A percentile compares a stretch with the other conserved stretches of the same genome.
These are phyloP conservation scores for Microctenopoma stevenorrisi DNA, from an alignment of 2,797 vertebrate species.

Conservation along the genomic window DNA sequence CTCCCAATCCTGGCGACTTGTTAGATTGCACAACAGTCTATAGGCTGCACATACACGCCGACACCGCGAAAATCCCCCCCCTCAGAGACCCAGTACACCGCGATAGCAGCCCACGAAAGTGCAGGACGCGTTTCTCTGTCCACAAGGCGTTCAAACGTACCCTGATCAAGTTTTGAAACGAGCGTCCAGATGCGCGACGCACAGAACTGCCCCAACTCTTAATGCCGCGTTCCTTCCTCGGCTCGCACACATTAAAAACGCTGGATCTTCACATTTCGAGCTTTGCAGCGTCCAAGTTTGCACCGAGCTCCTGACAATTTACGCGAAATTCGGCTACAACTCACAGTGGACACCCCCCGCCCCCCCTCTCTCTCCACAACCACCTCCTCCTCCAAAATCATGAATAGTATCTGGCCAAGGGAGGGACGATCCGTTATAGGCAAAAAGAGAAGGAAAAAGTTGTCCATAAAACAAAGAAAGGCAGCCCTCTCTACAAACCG, in stretches of 20 bases:
- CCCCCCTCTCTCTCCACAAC: slow-evolving; percentile 40
- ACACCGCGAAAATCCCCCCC: slow-evolving; percentile 41
- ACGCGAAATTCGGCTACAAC: slow-evolving; percentile 79
- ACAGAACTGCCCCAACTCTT: slow-evolving; percentile 64
- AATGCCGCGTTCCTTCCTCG: slow-evolving; percentile 19
- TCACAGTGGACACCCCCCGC: slow-evolving; percentile 67
- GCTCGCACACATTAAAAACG: slow-evolving; percentile 42
- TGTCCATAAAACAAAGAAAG: slow-evolving; percentile 80
- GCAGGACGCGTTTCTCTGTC: slow-evolving; percentile 48
- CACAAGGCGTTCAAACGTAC: slow-evolving; percentile 48
- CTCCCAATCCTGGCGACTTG: slow-evolving; percentile 76
- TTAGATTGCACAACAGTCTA: slow-evolving; percentile 80
- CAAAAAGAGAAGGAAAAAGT: slow-evolving; percentile 65
- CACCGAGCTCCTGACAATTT: slow-evolving; percentile 83
- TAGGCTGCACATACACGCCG: slow-evolving; percentile 50
- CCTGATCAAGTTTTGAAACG: slow-evolving; percentile 69
- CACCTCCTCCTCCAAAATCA: slow-evolving; percentile 72
- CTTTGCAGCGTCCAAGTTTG: slow-evolving; percentile 78
- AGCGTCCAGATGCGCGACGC: slow-evolving; percentile 77
- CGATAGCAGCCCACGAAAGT: slow-evolving; percentile 40
- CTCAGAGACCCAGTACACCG: slow-evolving; percentile 30
- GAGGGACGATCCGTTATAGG: slow-evolving; percentile 82
- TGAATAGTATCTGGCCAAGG: slow-evolving; percentile 85
- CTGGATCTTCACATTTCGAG: slow-evolving; percentile 57
- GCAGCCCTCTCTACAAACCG: slow-evolving; percentile 60